These are phyloP conservation scores for Atta cephalotes DNA, from an alignment of 1,140 invertebrate species.

Conservation along the genomic window DNA sequence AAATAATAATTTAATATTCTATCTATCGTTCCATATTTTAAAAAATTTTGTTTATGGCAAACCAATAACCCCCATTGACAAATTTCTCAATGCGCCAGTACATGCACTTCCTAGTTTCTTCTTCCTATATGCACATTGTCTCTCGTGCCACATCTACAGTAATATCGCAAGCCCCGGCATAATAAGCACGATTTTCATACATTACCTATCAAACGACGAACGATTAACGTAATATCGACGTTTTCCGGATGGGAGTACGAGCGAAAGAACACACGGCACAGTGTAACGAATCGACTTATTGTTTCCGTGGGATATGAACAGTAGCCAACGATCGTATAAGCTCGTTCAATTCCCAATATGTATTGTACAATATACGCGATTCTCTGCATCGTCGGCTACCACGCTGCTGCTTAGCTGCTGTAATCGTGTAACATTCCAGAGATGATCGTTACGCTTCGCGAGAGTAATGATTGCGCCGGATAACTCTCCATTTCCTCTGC, in stretches of 20 bases:
- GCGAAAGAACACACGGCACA: not conserved
- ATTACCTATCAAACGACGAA: conserved; percentile 21
- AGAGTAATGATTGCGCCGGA: conserved; percentile 19
- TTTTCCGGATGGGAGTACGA: conserved; percentile 22
- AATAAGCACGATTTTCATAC: conserved; percentile 69
- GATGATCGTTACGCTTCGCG: conserved; percentile 14
- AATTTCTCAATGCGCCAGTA: too few species aligned
- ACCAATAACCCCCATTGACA: too few species aligned
- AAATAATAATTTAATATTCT: too few species aligned
- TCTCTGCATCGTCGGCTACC: not conserved
- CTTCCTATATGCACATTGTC: conserved; percentile 20
- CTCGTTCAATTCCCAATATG: not conserved
- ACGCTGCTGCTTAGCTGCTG: conserved; percentile 2
- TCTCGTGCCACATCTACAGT: not conserved
- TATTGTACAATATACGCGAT: conserved; percentile 17
- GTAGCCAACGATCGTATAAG: not conserved
- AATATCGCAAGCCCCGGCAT: conserved; percentile 14
- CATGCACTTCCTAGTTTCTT: conserved; percentile 1
- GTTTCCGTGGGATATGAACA: conserved; percentile 32
- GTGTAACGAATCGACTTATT: conserved; percentile 29
- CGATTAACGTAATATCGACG: conserved; percentile 56
- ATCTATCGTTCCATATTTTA: too few species aligned
- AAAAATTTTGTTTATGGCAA: too few species aligned
- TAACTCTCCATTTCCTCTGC: not conserved
- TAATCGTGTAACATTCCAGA: conserved; percentile 38